Percentiles rank a stretch among this genome's conserved stretches.
These are phyloP conservation scores for Engraulis encrasicolus DNA, from an alignment of 2,113 vertebrate genomes.

Conservation along the genomic window DNA sequence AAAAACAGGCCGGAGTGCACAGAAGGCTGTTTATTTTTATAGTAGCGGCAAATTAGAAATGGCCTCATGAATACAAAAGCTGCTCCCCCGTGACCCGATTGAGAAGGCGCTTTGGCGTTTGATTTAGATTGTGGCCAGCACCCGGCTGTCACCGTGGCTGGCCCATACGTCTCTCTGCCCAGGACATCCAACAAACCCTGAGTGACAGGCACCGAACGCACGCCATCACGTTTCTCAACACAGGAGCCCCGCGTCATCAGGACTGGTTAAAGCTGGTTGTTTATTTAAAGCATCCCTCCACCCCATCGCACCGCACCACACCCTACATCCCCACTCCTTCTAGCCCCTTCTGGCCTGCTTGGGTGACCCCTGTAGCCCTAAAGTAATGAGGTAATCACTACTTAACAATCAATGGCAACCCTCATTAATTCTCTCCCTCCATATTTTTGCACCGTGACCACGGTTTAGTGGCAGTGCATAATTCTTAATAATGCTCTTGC, in stretches of 20 bases:
- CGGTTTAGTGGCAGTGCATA: conserved; percentile 3
- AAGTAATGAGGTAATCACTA: not conserved
- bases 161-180: not conserved
- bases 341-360: too few species aligned
- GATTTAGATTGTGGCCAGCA: not conserved
- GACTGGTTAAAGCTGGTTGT: not conserved
- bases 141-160: not conserved
- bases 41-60: conserved; percentile 1
- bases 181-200: not conserved
- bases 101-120: not conserved
- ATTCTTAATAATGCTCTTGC: conserved; percentile 16
- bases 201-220: not conserved
- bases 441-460: not conserved
- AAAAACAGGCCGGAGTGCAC: not conserved
- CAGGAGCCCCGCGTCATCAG: not conserved
- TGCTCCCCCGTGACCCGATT: not conserved
- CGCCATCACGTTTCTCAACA: not conserved
- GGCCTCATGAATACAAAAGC: not conserved
- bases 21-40: conserved; percentile 6
- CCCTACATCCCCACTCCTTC: not conserved
- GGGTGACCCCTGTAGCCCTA: not conserved
- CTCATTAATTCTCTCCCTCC: not conserved
- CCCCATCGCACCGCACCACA: not conserved
- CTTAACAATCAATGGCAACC: not conserved
- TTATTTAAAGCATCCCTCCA: not conserved